phyloP scores from a whole-genome alignment of 2,888 invertebrate species.

The Drosophila merina region DNA sequence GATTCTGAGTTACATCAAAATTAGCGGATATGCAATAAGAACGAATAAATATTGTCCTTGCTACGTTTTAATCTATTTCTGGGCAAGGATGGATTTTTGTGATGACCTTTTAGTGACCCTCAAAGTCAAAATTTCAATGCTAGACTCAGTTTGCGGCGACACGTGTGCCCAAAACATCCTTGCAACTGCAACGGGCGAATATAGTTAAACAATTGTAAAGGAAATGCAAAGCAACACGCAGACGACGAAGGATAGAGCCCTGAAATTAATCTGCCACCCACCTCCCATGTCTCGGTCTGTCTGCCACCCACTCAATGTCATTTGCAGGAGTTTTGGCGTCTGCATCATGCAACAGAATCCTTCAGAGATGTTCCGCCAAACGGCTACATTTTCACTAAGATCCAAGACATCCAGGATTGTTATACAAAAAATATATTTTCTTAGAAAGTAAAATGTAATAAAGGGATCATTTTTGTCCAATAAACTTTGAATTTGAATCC shows the following conservation, averaged over 20 bases:
- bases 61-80: background rate
- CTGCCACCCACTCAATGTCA: constrained; percentile 61
- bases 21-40: background rate
- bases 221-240: constrained; percentile 29
- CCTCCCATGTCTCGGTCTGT: background rate
- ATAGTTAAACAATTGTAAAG: constrained; percentile 36
- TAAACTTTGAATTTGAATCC: background rate
- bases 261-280: constrained; percentile 50
- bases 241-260: constrained; percentile 46
- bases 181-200: constrained; percentile 10
- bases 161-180: constrained; percentile 38
- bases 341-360: constrained; percentile 14
- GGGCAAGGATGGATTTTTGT: constrained; percentile 19
- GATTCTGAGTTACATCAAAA: too few species aligned
- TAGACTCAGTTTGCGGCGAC: constrained; percentile 22
- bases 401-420: too few species aligned
- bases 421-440: background rate
- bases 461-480: background rate
- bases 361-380: background rate
- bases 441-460: background rate
- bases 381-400: too few species aligned
- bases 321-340: constrained; percentile 54
- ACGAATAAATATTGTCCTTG: background rate
- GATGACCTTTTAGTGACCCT: constrained; percentile 34
- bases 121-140: constrained; percentile 24